These are phyloP conservation scores for Lepidochrysops patricia DNA, from an alignment of 2,888 invertebrate species.

Conservation along the genomic window DNA sequence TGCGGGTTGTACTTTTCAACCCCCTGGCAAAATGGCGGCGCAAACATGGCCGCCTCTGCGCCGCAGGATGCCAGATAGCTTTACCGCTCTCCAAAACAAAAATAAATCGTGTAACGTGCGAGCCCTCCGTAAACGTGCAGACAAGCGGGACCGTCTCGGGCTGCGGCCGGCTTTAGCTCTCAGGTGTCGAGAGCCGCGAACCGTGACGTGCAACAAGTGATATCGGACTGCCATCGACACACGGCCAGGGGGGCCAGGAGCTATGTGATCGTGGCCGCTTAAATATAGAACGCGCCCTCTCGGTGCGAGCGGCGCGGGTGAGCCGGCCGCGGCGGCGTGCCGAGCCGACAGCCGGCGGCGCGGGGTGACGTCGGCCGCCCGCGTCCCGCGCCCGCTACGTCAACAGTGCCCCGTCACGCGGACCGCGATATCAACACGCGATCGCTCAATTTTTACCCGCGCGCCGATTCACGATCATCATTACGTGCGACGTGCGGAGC, in stretches of 20 bases:
- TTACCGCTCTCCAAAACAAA: constrained; percentile 59
- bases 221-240: constrained; percentile 45
- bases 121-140: constrained; percentile 55
- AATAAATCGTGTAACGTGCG: constrained; percentile 55
- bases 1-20: constrained; percentile 65
- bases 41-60: constrained; percentile 73
- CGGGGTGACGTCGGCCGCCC: constrained; percentile 60
- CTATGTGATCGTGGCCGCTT: constrained; percentile 60
- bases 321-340: constrained; percentile 55
- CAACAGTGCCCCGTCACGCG: constrained; percentile 64
- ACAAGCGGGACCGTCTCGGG: constrained; percentile 44
- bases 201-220: constrained; percentile 70
- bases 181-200: constrained; percentile 37
- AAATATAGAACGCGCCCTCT: constrained; percentile 71
- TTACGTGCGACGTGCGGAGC: constrained; percentile 19
- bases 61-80: constrained; percentile 67
- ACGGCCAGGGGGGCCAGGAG: constrained; percentile 44
- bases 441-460: constrained; percentile 24
- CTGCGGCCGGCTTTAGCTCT: constrained; percentile 48
- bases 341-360: constrained; percentile 47
- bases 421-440: constrained; percentile 44
- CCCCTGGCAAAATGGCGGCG: constrained; percentile 73
- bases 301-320: constrained; percentile 63
- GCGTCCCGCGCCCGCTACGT: constrained; percentile 67
- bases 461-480: constrained; percentile 30